These are phyloP conservation scores for Parnassius orleans DNA, from an alignment of 2,888 invertebrate species.

Conservation along the genomic window DNA sequence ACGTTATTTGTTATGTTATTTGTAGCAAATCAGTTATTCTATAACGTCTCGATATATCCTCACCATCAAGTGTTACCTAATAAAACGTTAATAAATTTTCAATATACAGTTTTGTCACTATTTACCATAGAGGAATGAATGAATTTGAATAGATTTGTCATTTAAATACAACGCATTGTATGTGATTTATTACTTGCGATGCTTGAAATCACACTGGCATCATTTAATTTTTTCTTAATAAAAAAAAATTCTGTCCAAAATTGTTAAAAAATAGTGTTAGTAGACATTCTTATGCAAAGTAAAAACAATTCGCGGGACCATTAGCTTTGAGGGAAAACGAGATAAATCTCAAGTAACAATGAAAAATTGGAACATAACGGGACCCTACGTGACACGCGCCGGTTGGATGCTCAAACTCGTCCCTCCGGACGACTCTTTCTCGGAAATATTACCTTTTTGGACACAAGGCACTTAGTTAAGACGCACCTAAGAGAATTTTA, in stretches of 20 bases:
- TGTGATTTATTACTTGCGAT: too few species aligned
- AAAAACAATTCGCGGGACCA: conserved; percentile 31
- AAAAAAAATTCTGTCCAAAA: too few species aligned
- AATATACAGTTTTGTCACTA: too few species aligned
- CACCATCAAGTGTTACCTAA: background rate
- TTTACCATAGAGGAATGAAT: too few species aligned
- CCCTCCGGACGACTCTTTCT: conserved; percentile 6
- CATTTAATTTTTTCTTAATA: too few species aligned
- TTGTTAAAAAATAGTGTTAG: background rate
- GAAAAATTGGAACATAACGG: conserved; percentile 66
- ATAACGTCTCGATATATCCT: background rate
- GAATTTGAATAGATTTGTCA: too few species aligned
- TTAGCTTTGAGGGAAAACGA: conserved; percentile 40
- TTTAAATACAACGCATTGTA: too few species aligned
- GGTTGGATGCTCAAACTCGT: conserved; percentile 26
- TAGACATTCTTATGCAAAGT: conserved; percentile 26
- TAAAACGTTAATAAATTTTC: background rate
- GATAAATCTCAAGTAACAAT: conserved; percentile 44
- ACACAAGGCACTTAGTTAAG: conserved; percentile 58
- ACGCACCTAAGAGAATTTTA: conserved; percentile 36
- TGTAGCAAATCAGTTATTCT: too few species aligned
- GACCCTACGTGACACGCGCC: conserved; percentile 53
- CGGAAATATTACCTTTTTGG: conserved; percentile 33
- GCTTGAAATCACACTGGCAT: too few species aligned
- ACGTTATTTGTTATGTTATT: too few species aligned